Evolutionary conservation across 2,113 vertebrate species (phyloP).

Genomic region (Apteryx owenii): DNA sequence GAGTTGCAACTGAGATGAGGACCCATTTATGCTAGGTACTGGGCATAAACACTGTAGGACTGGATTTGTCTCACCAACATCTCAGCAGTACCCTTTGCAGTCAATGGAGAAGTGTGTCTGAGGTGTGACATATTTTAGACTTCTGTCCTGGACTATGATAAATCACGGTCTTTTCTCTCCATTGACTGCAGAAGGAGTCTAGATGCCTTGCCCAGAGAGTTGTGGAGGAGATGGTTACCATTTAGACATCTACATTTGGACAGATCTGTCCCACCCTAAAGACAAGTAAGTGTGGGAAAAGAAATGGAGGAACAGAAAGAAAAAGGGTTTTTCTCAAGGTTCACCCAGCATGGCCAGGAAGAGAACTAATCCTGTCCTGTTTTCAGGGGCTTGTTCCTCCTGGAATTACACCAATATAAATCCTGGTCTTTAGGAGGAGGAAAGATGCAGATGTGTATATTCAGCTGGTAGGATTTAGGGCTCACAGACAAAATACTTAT

Average conservation of each 20-base stretch:
- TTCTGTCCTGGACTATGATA: too few species aligned
- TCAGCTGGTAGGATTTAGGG: not conserved
- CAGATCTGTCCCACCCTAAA: not conserved
- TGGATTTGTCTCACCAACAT: too few species aligned
- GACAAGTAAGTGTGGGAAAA: not conserved
- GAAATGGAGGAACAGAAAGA: not conserved
- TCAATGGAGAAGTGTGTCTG: too few species aligned
- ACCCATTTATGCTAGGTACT: too few species aligned
- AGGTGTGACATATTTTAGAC: too few species aligned
- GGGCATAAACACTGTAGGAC: too few species aligned
- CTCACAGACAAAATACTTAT: not conserved
- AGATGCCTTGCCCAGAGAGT: too few species aligned
- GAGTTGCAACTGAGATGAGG: too few species aligned
- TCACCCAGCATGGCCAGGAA: not conserved
- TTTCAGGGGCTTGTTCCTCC: not conserved
- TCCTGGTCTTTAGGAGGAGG: not conserved
- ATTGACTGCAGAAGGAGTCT: too few species aligned
- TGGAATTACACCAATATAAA: not conserved
- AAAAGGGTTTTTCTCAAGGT: not conserved
- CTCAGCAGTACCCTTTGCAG: too few species aligned
- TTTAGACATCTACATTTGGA: not conserved
- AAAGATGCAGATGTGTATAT: not conserved
- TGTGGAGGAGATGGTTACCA: not conserved
- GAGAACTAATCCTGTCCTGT: not conserved
- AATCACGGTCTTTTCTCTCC: too few species aligned